Evolutionary conservation across 2,797 vertebrate genomes (phyloP), one percentile per base, ranked within the genome.

Genomic region (Heterohyrax brucei): DNA sequence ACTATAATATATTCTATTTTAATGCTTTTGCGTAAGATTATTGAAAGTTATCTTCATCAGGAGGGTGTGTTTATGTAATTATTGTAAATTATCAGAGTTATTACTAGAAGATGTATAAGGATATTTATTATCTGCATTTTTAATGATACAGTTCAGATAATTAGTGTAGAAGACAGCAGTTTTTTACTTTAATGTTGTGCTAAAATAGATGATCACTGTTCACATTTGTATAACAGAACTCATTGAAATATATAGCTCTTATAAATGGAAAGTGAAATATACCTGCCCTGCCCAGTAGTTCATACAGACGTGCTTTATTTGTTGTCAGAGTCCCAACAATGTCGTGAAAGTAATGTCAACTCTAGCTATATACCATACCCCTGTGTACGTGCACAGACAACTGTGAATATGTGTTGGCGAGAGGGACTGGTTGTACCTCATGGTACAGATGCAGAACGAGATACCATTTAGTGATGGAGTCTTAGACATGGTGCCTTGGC

Each of bases 41-140:
- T 95, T 91, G 94, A 88, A 95, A 95, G 28, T 92, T 91, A 53
- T 59, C 53, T 94, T 95, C 59, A 93, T 91, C 66, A 87, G 50
- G 77, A 89, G 86, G 33, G 10, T 33, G 9, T 96, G 30, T 92
- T 91, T 96, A 46, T 94, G 28, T 85, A 90, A 91, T 96, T 95
- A 76, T 80, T 97, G 24, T 92, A 92, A 92, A 93, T 95, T 94
- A 82, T 82, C 78, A 95, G 81, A 79, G 16, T 93, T 94, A 80
- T 92, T 95, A 44, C 73, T 93, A 2, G 3, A 97, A 94, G 66
- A 80, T 91, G 14, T 93, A 3, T 90, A 78, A 73, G 56, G 16
- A 30, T 95, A 92, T 87, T 94, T 96, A 81, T 64, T 83, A 44
- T 89, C 77, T 96, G n/a, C 56, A 95, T 95, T 92, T 95, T 96